Evolutionary conservation across 1,140 invertebrate species (phyloP).

Genomic region (Drosophila carrolli): DNA sequence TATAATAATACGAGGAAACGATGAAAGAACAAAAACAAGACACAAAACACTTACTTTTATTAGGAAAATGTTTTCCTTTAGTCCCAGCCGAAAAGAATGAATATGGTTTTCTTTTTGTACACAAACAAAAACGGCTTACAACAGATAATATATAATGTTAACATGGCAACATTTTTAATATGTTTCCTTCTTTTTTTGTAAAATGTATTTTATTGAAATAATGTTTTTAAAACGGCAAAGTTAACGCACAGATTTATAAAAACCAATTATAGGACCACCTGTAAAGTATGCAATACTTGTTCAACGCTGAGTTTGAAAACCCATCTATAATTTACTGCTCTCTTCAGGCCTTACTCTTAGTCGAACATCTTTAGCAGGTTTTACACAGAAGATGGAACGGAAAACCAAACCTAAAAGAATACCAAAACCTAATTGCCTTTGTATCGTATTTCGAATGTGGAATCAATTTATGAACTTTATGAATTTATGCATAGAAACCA

Average conservation of each 20-base stretch:
- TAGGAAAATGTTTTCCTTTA: slow-evolving; percentile 7
- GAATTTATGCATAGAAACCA: slow-evolving; percentile 69
- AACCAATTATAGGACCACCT: slow-evolving; percentile 67
- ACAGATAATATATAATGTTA: slow-evolving; percentile 46
- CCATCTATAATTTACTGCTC: slow-evolving; percentile 28
- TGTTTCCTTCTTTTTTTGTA: slow-evolving; percentile 48
- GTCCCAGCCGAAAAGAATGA: slow-evolving; percentile 6
- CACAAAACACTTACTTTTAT: slow-evolving; percentile 27
- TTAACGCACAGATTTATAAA: slow-evolving; percentile 33
- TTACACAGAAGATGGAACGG: slow-evolving; percentile 40
- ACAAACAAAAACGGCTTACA: slow-evolving; percentile 53
- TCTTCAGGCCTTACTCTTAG: slow-evolving; percentile 54
- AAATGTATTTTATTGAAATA: slow-evolving; percentile 52
- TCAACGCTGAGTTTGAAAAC: slow-evolving; percentile 41
- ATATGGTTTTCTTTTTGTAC: slow-evolving; percentile 58
- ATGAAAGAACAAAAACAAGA: slow-evolving; percentile 24
- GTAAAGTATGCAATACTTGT: slow-evolving; percentile 71
- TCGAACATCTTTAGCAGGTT: slow-evolving; percentile 45
- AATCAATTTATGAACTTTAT: slow-evolving; percentile 75
- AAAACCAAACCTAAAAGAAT: slow-evolving; percentile 41
- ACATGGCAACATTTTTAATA: slow-evolving; percentile 23
- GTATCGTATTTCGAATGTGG: slow-evolving; percentile 75
- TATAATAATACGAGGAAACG: slow-evolving; percentile 17
- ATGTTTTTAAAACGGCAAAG: slow-evolving; percentile 30
- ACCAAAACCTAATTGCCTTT: slow-evolving; percentile 76